These are phyloP conservation scores for Gymnarchus niloticus DNA, from an alignment of 2,113 vertebrate species.

Conservation along the genomic window DNA sequence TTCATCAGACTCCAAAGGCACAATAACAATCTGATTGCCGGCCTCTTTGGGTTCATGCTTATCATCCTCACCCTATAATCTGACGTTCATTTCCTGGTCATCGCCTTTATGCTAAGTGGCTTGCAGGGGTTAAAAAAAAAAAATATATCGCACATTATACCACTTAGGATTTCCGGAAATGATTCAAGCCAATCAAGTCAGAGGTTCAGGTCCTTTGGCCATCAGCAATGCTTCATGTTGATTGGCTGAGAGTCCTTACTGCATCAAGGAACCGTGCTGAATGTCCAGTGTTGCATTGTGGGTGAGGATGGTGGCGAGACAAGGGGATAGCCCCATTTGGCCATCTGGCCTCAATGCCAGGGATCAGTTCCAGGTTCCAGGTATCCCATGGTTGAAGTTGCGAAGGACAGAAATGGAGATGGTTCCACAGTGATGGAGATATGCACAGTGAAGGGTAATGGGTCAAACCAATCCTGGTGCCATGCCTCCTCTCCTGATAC, in stretches of 20 bases:
- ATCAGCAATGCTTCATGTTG: background rate
- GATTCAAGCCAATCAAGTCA: background rate
- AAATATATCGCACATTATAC: background rate
- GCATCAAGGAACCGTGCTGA: background rate
- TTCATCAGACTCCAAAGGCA: background rate
- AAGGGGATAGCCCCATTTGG: too few relatives aligned
- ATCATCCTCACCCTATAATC: background rate
- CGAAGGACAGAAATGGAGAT: background rate
- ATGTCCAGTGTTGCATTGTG: background rate
- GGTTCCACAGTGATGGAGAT: background rate
- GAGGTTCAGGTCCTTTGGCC: background rate
- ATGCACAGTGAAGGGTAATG: background rate
- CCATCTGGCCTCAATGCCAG: too few relatives aligned
- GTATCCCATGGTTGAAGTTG: background rate
- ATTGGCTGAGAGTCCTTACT: too few relatives aligned
- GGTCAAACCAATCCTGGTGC: background rate
- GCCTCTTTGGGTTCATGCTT: background rate
- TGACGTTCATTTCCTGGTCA: background rate
- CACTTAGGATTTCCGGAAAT: background rate
- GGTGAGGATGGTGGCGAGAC: too few relatives aligned
- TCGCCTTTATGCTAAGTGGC: background rate
- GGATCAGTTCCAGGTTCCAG: too few relatives aligned
- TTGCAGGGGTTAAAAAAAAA: background rate
- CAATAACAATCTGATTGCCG: background rate
- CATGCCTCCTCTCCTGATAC: background rate